phyloP scores from a whole-genome alignment of 1,140 invertebrate species.

The Diorhabda carinulata region DNA sequence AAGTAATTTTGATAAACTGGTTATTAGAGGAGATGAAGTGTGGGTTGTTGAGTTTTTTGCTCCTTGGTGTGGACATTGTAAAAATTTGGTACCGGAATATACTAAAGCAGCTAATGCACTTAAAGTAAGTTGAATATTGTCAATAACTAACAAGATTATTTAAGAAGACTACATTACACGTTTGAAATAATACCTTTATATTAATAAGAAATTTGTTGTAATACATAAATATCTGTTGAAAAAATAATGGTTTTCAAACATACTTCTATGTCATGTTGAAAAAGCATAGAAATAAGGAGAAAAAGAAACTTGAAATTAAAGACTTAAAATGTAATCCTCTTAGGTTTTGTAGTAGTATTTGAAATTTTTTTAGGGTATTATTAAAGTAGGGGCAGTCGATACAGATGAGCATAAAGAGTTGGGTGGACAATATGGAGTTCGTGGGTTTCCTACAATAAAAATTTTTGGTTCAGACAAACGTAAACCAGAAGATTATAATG shows the following conservation, averaged over 20 bases:
- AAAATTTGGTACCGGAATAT: constrained; percentile 80
- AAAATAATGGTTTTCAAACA: too few relatives aligned
- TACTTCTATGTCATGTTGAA: too few relatives aligned
- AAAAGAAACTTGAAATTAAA: too few relatives aligned
- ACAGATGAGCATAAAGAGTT: constrained; percentile 85
- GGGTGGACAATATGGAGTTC: constrained; percentile 74
- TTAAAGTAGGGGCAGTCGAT: constrained; percentile 92
- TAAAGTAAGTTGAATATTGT: constrained; percentile 58
- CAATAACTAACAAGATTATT: not conserved
- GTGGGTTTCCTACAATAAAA: constrained; percentile 96
- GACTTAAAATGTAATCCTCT: too few relatives aligned
- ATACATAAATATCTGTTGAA: too few relatives aligned
- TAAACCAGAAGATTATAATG: constrained; percentile 83
- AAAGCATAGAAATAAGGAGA: too few relatives aligned
- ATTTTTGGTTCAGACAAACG: constrained; percentile 87
- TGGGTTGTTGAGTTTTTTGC: constrained; percentile 96
- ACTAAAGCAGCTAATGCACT: constrained; percentile 82
- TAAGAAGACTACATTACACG: not conserved
- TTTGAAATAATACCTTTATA: too few relatives aligned
- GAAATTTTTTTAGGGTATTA: constrained; percentile 65
- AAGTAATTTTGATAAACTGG: constrained; percentile 84
- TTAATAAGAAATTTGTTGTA: too few relatives aligned
- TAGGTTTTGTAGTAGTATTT: too few relatives aligned
- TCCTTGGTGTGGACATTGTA: constrained; percentile 89
- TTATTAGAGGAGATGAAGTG: constrained; percentile 78